Base-by-base conservation (phyloP, 2,888 invertebrate genomes). In the Dichetophora obliterata region DNA sequence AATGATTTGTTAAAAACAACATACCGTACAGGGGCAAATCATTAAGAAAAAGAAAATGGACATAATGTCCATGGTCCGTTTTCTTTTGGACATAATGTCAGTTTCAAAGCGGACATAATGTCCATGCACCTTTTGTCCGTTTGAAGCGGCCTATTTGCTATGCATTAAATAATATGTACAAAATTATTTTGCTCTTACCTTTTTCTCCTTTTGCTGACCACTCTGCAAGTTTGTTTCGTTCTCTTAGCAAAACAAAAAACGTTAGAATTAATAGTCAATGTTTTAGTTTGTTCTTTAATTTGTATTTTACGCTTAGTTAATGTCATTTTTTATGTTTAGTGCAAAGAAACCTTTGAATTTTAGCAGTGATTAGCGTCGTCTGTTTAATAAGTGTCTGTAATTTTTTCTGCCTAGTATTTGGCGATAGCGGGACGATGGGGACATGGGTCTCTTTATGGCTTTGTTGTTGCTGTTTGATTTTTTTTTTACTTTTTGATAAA, bases 341-440 rank as follows among this genome's bases (percentile, higher is more conserved):
- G 34, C 66, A 66, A 74, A 66, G 74, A 74, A 74, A 74, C 74
- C 74, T 34, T 74, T 31, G 31, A 71, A 16, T 19, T 34, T 65
- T 74, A 65, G 65, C 54, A 66, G 57, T 37, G 70, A 34, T 16
- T 54, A 54, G 70, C 54, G 54, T 70, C 69, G 27, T 43, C 66
- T 43, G 31, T 63, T 59, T 66, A 22, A n/a, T n/a, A n/a, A n/a
- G 66, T 66, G 37, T 66, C 34, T 43, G 11, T 22, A 11, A 43
- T 14, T 22, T n/a, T 27, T 50, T 50, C 48, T 9, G 70, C n/a
- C 19, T n/a, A 34, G 54, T 19, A 43, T n/a, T 19, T 19, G 43
- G 37, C 5, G 66, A 19, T 54, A 54, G 22, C 22, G 66, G 66
- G 66, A 66, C 9, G 54, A 54, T 22, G 43, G 43, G 37, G 31